Conservation (phyloP, 2,113 vertebrate species). For the Oriolus oriolus region DNA sequence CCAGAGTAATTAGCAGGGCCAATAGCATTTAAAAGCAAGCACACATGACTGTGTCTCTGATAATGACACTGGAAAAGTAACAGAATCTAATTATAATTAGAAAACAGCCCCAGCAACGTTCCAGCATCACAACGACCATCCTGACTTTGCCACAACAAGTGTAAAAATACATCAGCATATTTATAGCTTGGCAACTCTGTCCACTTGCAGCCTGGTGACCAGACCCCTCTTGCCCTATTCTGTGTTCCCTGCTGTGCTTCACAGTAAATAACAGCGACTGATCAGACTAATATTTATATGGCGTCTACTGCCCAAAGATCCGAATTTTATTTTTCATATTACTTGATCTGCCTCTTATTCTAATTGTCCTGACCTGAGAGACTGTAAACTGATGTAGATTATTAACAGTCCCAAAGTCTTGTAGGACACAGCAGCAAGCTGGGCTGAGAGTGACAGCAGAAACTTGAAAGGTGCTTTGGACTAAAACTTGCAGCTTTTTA, state of each 20-base stretch:
- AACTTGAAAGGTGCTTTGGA: background rate
- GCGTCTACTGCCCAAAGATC: background rate
- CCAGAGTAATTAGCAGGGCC: background rate
- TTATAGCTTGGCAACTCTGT: conserved; percentile 58
- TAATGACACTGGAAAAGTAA: conserved; percentile 46
- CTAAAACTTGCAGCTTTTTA: background rate
- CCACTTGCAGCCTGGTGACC: background rate
- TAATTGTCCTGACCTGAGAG: background rate
- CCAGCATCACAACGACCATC: conserved; percentile 46
- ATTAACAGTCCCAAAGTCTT: background rate
- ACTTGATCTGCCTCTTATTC: background rate
- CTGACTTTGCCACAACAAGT: conserved; percentile 59
- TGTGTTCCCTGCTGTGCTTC: background rate
- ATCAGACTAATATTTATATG: background rate
- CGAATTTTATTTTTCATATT: background rate
- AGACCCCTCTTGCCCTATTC: background rate
- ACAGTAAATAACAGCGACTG: background rate
- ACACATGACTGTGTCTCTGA: conserved; percentile 13
- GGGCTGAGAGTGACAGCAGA: background rate
- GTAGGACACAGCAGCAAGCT: background rate
- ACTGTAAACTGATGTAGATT: background rate
- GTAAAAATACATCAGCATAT: conserved; percentile 64
- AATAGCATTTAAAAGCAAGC: conserved; percentile 21
- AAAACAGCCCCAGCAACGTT: conserved; percentile 41
- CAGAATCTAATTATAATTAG: conserved; percentile 60